These are phyloP conservation scores for Drosophila arawakana DNA, from an alignment of 1,140 invertebrate genomes.

Conservation along the genomic window DNA sequence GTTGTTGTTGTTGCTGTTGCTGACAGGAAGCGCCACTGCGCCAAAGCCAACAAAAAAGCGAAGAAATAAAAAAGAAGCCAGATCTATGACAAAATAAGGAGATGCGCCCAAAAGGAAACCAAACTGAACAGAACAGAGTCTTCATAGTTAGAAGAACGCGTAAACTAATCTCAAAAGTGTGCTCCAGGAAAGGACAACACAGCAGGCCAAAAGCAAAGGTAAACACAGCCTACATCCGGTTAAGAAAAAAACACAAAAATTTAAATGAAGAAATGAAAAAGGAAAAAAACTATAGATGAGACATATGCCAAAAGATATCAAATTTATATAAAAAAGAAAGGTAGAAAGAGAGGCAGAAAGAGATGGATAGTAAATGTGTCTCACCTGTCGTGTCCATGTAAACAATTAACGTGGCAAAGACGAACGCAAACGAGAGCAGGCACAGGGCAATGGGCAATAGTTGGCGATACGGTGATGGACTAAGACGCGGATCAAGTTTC, in stretches of 20 bases:
- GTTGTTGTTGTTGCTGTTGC: conserved; percentile 44
- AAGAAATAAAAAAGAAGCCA: conserved; percentile 20
- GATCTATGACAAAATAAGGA: conserved; percentile 68
- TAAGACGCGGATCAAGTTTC: conserved; percentile 81
- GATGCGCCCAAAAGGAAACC: conserved; percentile 49
- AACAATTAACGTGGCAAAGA: conserved; percentile 88
- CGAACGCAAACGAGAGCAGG: conserved; percentile 88
- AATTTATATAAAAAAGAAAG: conserved; percentile 65
- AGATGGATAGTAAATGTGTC: conserved; percentile 16
- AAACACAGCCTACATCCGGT: conserved; percentile 83
- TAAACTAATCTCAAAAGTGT: conserved; percentile 82
- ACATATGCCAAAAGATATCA: conserved; percentile 77
- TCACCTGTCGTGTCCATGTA: conserved; percentile 89
- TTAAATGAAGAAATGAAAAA: conserved; percentile 21
- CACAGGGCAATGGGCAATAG: conserved; percentile 87
- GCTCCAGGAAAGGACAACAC: conserved; percentile 65
- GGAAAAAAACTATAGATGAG: conserved; percentile 39
- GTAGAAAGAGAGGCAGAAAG: background rate
- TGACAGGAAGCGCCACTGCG: conserved; percentile 79
- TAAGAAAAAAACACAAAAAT: conserved; percentile 36
- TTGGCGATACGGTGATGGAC: conserved; percentile 85
- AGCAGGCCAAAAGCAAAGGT: conserved; percentile 33
- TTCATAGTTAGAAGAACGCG: conserved; percentile 55
- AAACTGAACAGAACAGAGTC: background rate
- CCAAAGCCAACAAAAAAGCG: conserved; percentile 56